These are phyloP conservation scores for Phrynosoma platyrhinos DNA, from an alignment of 2,113 vertebrate species.

Conservation along the genomic window DNA sequence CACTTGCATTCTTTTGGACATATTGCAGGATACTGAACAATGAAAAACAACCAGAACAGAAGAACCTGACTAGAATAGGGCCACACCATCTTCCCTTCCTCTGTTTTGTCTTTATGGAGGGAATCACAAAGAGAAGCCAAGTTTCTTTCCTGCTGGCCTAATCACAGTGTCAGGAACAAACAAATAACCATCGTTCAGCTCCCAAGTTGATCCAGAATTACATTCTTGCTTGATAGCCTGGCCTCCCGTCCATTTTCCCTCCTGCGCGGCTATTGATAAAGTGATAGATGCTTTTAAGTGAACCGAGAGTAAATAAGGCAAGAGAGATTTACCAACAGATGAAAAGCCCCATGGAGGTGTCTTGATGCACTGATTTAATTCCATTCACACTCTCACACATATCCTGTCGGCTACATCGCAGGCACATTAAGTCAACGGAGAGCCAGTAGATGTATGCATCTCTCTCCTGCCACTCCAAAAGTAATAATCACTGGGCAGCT, in stretches of 20 bases:
- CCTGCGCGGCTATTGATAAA: background rate
- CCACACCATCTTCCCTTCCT: background rate
- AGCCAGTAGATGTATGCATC: background rate
- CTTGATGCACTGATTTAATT: constrained; percentile 13
- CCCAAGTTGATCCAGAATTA: background rate
- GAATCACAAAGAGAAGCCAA: too few species aligned
- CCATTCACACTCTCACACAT: background rate
- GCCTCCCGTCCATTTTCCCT: background rate
- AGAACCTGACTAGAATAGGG: background rate
- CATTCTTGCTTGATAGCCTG: constrained; percentile 9
- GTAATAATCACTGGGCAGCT: background rate
- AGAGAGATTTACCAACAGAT: constrained; percentile 25
- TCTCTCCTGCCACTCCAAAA: background rate
- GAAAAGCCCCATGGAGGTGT: background rate
- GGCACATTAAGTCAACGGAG: background rate
- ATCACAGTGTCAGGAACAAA: background rate
- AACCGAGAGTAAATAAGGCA: constrained; percentile 7
- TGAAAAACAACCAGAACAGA: background rate
- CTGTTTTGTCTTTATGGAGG: background rate
- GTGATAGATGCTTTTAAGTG: constrained; percentile 11
- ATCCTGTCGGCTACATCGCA: background rate
- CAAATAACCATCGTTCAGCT: constrained; percentile 1
- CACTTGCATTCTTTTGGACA: background rate
- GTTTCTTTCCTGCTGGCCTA: background rate
- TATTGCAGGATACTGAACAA: background rate